Conservation (phyloP, 2,113 vertebrate species). For the Chascanopsetta lugubris region DNA sequence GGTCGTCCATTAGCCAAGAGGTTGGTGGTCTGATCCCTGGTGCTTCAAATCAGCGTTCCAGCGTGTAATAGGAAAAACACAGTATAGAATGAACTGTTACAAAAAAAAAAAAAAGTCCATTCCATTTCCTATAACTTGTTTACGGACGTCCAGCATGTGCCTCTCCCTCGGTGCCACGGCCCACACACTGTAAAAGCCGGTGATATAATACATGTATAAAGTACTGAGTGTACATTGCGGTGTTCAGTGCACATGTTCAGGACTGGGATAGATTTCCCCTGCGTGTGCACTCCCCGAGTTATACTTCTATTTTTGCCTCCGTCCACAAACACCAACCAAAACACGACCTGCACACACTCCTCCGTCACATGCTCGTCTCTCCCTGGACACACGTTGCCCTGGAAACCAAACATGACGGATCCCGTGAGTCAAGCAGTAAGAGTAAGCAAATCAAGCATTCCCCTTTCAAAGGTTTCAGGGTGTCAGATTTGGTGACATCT, state of each 20-base stretch:
- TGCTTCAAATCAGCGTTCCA: no score
- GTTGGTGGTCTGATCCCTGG: not conserved
- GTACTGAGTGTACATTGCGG: not conserved
- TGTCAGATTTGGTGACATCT: no score
- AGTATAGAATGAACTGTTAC: not conserved
- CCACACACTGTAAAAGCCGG: not conserved
- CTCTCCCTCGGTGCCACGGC: not conserved
- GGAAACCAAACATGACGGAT: conserved; percentile 31
- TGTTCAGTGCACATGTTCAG: not conserved
- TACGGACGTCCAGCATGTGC: not conserved
- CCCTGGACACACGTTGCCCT: conserved; percentile 37
- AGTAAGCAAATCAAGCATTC: conserved; percentile 12
- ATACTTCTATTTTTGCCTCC: conserved; percentile 37
- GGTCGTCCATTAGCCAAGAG: no score
- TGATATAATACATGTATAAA: not conserved
- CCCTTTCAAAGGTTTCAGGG: conserved; percentile 13
- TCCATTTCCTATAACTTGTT: no score
- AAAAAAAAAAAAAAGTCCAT: no score
- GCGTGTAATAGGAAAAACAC: no score
- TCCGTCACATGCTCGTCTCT: conserved; percentile 48
- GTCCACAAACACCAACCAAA: conserved; percentile 43
- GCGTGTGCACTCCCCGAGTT: not conserved
- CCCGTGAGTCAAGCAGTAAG: conserved; percentile 23
- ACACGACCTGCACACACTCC: conserved; percentile 40
- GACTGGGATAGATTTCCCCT: conserved; percentile 3